phyloP scores from a whole-genome alignment of 2,797 vertebrate species.

The Poliocrania exsul region DNA sequence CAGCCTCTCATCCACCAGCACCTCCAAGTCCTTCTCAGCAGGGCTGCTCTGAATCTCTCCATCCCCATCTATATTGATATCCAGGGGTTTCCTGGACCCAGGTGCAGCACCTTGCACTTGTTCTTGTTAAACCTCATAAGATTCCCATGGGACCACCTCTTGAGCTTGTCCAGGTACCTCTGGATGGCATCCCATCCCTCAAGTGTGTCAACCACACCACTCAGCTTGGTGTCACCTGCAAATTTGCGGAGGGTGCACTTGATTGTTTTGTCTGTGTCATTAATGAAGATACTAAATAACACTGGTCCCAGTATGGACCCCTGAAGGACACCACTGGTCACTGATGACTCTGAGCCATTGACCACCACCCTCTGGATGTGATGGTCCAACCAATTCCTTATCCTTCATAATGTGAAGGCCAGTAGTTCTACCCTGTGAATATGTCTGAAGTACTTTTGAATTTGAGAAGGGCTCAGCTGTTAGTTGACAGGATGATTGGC shows the following conservation, averaged over 20 bases:
- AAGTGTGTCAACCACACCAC: background rate
- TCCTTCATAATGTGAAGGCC: background rate
- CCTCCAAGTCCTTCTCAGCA: accelerated
- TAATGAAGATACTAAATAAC: background rate
- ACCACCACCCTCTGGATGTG: background rate
- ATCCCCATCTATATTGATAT: background rate
- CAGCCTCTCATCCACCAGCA: background rate
- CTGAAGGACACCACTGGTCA: background rate
- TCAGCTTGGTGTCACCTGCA: background rate
- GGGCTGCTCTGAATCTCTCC: background rate
- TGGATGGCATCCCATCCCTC: background rate
- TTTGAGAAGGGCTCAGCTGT: constrained; percentile 4
- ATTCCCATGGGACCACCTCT: background rate
- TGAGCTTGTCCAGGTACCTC: background rate
- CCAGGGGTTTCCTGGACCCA: accelerated
- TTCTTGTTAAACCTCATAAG: background rate
- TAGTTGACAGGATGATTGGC: background rate
- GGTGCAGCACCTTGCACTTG: background rate
- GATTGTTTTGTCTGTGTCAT: background rate
- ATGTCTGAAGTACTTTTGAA: background rate
- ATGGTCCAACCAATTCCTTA: background rate
- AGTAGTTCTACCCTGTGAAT: background rate
- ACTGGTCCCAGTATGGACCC: background rate
- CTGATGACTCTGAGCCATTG: background rate
- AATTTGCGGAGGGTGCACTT: background rate